Evolutionary conservation across 1,140 invertebrate species (phyloP).

Genomic region (Drosophila ironensis): DNA sequence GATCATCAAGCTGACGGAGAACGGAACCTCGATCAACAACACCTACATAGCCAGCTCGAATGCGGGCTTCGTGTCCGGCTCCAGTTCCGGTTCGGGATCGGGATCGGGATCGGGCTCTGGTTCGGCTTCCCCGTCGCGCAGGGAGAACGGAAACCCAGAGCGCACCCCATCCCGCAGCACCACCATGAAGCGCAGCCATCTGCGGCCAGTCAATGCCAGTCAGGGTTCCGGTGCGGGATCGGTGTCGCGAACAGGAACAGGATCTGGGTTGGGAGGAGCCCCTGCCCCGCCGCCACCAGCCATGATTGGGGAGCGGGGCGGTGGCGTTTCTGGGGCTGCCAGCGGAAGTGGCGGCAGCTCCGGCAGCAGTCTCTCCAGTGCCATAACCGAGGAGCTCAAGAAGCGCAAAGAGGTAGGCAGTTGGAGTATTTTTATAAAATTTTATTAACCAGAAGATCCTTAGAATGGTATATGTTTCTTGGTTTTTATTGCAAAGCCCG

Average conservation of each 20-base stretch:
- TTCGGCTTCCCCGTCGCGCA: neutral
- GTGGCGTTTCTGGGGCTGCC: neutral
- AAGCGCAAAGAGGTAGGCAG: constrained; percentile 84
- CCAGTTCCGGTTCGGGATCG: neutral
- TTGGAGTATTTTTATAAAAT: too few relatives aligned
- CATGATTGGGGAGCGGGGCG: constrained; percentile 1
- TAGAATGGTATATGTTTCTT: too few relatives aligned
- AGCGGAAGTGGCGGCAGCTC: constrained; percentile 4
- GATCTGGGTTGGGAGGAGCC: neutral
- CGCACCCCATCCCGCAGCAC: constrained; percentile 35
- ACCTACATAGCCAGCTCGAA: constrained; percentile 48
- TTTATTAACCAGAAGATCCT: too few relatives aligned
- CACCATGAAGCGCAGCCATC: constrained; percentile 51
- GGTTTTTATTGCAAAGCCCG: too few relatives aligned
- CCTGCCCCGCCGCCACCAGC: constrained; percentile 42
- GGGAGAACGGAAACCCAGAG: too few relatives aligned
- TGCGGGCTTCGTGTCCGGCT: neutral
- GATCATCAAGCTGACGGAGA: constrained; percentile 87
- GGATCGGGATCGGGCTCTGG: neutral
- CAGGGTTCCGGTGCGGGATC: neutral
- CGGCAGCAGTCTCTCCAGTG: constrained; percentile 82
- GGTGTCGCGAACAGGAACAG: neutral
- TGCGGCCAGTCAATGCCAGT: constrained; percentile 3
- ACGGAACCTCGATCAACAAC: constrained; percentile 85
- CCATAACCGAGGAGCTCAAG: constrained; percentile 84